Evolutionary conservation across 2,797 vertebrate genomes (phyloP).

Genomic region (Gephyroberyx darwinii): DNA sequence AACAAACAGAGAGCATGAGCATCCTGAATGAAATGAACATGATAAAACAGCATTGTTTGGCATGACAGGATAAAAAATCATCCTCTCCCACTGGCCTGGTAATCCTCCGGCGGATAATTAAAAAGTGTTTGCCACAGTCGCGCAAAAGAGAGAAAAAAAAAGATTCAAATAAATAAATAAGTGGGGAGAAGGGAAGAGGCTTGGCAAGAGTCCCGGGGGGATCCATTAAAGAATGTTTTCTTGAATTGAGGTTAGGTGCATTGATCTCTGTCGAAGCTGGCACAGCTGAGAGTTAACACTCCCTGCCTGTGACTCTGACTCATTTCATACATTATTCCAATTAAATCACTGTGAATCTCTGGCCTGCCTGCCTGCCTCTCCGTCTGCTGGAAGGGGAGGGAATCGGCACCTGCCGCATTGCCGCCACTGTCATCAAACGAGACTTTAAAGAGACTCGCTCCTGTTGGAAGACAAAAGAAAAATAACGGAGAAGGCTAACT

Average conservation of each 20-base stretch:
- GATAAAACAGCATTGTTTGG: slow-evolving; percentile 72
- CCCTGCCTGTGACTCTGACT: slow-evolving; percentile 79
- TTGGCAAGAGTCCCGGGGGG: slow-evolving; percentile 76
- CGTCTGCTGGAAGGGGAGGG: slow-evolving; percentile 39
- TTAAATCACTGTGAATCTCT: slow-evolving; percentile 72
- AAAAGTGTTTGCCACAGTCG: slow-evolving; percentile 80
- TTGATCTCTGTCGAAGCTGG: slow-evolving; percentile 86
- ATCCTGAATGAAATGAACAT: slow-evolving; percentile 64
- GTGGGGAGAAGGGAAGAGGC: slow-evolving; percentile 69
- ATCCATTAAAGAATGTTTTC: slow-evolving; percentile 88
- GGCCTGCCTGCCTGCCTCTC: slow-evolving; percentile 62
- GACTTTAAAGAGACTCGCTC: slow-evolving; percentile 42
- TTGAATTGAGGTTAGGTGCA: slow-evolving; percentile 87
- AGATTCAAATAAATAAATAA: slow-evolving; percentile 84
- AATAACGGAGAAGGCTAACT: no score
- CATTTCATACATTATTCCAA: slow-evolving; percentile 88
- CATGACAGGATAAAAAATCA: slow-evolving; percentile 76
- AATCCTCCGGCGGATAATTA: slow-evolving; percentile 86
- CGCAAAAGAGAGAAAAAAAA: slow-evolving; percentile 57
- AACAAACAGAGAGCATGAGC: slow-evolving; percentile 29
- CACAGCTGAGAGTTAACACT: slow-evolving; percentile 82
- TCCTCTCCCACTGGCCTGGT: slow-evolving; percentile 73
- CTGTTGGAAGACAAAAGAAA: not conserved
- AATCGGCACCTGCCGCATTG: slow-evolving; percentile 68
- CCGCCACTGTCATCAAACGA: slow-evolving; percentile 59